These are phyloP conservation scores for Chloromyia formosa DNA, from an alignment of 2,888 invertebrate genomes.

Conservation along the genomic window DNA sequence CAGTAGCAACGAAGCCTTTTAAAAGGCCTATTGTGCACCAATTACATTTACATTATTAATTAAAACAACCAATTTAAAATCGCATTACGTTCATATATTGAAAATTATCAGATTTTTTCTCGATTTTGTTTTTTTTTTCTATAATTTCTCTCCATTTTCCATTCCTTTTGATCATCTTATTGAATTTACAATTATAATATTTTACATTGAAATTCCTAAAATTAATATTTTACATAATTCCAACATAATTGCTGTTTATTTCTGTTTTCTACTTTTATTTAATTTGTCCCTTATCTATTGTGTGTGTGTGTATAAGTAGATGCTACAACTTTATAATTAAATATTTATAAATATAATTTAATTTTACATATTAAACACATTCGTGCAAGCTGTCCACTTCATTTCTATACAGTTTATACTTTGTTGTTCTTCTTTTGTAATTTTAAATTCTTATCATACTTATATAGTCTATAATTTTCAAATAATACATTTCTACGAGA, in stretches of 20 bases:
- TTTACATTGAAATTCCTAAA: slow-evolving; percentile 34
- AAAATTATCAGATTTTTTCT: slow-evolving; percentile 47
- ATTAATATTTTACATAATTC: slow-evolving; percentile 40
- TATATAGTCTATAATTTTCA: background rate
- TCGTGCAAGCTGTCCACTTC: background rate
- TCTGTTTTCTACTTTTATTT: background rate
- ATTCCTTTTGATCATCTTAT: slow-evolving; percentile 6
- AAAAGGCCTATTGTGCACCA: no score
- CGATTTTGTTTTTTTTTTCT: slow-evolving; percentile 33
- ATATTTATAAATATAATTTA: slow-evolving; percentile 41
- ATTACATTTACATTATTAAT: no score
- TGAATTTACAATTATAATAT: slow-evolving; percentile 34
- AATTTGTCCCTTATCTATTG: background rate
- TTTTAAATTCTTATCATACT: background rate
- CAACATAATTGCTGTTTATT: slow-evolving; percentile 33
- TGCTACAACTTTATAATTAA: slow-evolving; percentile 22
- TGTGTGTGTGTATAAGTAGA: background rate
- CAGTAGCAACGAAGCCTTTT: no score
- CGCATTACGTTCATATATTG: slow-evolving; percentile 49
- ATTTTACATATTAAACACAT: slow-evolving; percentile 37
- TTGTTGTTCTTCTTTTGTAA: slow-evolving; percentile 8
- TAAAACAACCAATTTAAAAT: slow-evolving; percentile 36
- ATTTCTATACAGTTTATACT: no score
- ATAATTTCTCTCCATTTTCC: background rate
- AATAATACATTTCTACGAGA: slow-evolving; percentile 33